These are phyloP conservation scores for Himalopsyche japonica DNA, from an alignment of 2,888 invertebrate species.

Conservation along the genomic window DNA sequence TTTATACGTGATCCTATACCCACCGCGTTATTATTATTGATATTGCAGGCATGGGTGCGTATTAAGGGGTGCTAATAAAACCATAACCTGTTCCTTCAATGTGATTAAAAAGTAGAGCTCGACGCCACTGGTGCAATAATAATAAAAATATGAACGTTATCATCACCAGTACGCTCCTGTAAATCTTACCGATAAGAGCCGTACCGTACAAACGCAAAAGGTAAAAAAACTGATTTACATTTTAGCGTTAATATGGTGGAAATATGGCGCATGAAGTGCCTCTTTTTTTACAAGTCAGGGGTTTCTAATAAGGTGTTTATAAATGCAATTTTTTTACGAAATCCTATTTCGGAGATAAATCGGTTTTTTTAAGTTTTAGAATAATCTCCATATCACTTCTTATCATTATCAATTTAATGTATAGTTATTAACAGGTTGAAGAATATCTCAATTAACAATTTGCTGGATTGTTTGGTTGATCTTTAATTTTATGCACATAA, in stretches of 20 bases:
- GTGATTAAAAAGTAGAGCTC: not conserved
- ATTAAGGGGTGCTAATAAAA: not conserved
- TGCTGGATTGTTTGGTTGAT: too few relatives aligned
- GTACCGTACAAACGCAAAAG: not conserved
- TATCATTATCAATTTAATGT: too few relatives aligned
- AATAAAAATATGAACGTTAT: not conserved
- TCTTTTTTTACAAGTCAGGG: not conserved
- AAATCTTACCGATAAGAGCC: not conserved
- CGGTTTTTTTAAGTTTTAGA: too few relatives aligned
- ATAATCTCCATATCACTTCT: too few relatives aligned
- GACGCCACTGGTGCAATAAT: not conserved
- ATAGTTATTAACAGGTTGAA: too few relatives aligned
- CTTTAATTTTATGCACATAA: too few relatives aligned
- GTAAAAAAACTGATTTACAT: not conserved
- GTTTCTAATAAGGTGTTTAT: not conserved
- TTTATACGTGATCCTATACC: not conserved
- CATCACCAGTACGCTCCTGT: not conserved
- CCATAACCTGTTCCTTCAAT: not conserved
- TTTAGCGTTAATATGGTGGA: not conserved
- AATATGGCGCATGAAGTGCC: not conserved
- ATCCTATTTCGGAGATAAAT: too few relatives aligned
- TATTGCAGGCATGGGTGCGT: not conserved
- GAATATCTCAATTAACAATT: too few relatives aligned
- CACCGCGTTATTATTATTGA: not conserved
- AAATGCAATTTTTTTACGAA: not conserved